Evolutionary conservation across 2,797 vertebrate genomes (phyloP).

Genomic region (Brachymystax lenok): DNA sequence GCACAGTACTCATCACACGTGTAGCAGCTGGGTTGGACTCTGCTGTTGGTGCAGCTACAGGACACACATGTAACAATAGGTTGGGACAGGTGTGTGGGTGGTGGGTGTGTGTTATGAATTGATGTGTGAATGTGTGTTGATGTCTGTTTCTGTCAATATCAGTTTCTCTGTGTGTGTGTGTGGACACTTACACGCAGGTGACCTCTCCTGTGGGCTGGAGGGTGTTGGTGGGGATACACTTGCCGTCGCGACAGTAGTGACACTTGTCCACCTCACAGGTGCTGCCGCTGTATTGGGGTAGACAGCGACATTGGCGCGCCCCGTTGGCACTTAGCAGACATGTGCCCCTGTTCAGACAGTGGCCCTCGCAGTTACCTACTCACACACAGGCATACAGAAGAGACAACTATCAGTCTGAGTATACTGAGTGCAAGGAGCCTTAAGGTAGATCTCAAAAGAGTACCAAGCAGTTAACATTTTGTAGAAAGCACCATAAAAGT

Average conservation of each 20-base stretch:
- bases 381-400: conserved; percentile 36
- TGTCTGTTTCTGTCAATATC: neutral
- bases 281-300: conserved; percentile 77
- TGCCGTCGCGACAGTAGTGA: conserved; percentile 81
- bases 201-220: conserved; percentile 80
- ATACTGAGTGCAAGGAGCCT: too few relatives aligned
- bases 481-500: too few relatives aligned
- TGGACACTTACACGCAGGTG: conserved; percentile 81
- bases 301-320: conserved; percentile 84
- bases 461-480: too few relatives aligned
- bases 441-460: too few relatives aligned
- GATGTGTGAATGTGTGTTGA: neutral
- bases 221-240: conserved; percentile 75
- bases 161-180: neutral
- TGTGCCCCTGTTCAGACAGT: conserved; percentile 84
- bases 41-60: conserved; percentile 82
- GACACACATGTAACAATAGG: neutral
- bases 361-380: conserved; percentile 84
- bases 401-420: neutral
- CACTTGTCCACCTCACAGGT: conserved; percentile 88
- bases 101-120: neutral
- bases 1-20: conserved; percentile 88
- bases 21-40: conserved; percentile 87
- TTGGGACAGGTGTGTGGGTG: neutral
- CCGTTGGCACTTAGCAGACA: conserved; percentile 81